These are phyloP conservation scores for Lasioglossum lativentre DNA, from an alignment of 2,888 invertebrate genomes.

Conservation along the genomic window DNA sequence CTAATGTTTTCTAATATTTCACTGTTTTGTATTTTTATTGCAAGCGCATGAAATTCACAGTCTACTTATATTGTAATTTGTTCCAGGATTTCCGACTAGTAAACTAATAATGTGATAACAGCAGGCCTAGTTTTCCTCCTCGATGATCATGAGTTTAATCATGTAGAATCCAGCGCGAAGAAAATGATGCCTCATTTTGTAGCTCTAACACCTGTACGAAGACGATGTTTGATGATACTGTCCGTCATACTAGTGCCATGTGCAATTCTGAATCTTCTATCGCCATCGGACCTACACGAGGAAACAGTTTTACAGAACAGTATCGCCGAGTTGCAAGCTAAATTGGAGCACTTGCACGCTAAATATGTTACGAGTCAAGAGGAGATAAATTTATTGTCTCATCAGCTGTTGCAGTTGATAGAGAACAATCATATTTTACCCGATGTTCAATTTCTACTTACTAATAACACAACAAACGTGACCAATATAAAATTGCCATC, in stretches of 20 bases:
- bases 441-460: conserved; percentile 82
- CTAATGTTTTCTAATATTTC: background rate
- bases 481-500: conserved; percentile 90
- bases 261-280: conserved; percentile 78
- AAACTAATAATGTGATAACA: conserved; percentile 44
- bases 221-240: conserved; percentile 79
- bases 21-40: background rate
- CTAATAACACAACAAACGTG: conserved; percentile 83
- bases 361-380: conserved; percentile 92
- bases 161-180: conserved; percentile 64
- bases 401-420: conserved; percentile 86
- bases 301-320: conserved; percentile 82
- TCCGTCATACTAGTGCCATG: conserved; percentile 79
- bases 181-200: conserved; percentile 79
- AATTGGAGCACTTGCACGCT: conserved; percentile 91
- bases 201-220: conserved; percentile 76
- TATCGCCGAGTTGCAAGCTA: conserved; percentile 91
- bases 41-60: background rate
- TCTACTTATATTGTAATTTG: conserved; percentile 23
- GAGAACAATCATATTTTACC: conserved; percentile 80
- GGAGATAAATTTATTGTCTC: conserved; percentile 90
- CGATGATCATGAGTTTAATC: conserved; percentile 47
- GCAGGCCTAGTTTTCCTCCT: conserved; percentile 13
- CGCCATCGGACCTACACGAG: conserved; percentile 78
- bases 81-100: conserved; percentile 40